Evolutionary conservation across 2,888 invertebrate genomes (phyloP).

Genomic region (Cryptocephalus primarius): DNA sequence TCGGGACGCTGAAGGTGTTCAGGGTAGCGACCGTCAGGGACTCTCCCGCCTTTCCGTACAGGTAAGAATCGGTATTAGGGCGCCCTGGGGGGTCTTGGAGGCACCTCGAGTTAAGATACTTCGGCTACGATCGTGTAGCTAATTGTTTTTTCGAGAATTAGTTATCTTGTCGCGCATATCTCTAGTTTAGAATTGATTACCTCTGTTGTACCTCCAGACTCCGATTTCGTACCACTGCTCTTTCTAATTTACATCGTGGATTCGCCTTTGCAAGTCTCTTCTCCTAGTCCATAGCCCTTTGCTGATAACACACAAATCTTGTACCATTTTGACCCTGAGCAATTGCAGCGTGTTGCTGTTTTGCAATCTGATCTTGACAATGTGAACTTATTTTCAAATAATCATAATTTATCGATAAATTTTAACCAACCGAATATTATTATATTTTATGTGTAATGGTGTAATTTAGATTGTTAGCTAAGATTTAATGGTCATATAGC

Average conservation of each 20-base stretch:
- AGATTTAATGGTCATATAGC: background rate
- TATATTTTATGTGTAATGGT: background rate
- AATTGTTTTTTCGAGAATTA: no score
- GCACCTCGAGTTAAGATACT: no score
- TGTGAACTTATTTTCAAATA: background rate
- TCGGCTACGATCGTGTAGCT: no score
- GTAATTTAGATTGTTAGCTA: background rate
- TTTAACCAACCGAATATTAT: background rate
- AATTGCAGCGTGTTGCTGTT: background rate
- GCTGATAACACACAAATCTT: background rate
- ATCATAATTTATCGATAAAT: background rate
- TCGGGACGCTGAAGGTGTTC: constrained; percentile 49
- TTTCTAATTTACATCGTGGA: background rate
- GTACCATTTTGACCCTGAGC: background rate
- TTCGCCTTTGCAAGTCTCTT: no score
- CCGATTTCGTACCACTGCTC: background rate
- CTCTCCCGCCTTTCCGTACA: constrained; percentile 54
- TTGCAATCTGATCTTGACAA: background rate
- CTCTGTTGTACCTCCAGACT: background rate
- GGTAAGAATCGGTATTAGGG: no score
- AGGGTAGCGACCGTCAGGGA: constrained; percentile 62
- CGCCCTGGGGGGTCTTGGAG: no score
- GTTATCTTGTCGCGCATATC: no score
- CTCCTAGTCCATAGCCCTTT: background rate
- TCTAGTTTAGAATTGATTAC: background rate